Base-by-base conservation (phyloP, 2,797 vertebrate genomes). In the Xenops minutus region DNA sequence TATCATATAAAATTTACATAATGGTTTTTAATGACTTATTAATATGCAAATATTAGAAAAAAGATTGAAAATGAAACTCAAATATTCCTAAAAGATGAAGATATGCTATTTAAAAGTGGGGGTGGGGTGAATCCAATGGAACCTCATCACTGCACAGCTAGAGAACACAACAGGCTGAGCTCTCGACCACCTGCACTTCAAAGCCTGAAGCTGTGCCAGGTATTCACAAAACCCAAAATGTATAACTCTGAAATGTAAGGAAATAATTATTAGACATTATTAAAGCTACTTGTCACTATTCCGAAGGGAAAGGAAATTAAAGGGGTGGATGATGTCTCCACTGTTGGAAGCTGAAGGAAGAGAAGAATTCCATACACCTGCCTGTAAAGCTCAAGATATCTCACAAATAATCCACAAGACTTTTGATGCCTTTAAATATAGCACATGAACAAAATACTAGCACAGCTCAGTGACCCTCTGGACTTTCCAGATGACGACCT, bases 21-120 rank as follows among this genome's bases (percentile, higher is more conserved):
- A 98, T 98, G 96, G 91, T 97, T 98, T 95, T 93, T 89, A 98
- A 97, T 97, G 30, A 87, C 76, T 93, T 88, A 96, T 98, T 98
- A 97, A 97, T 95, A 98, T 97, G 97, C 94, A 98, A 95, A 97
- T 97, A 95, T 76, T 89, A 88, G 87, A 56, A 72, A 62, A 90
- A 94, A 97, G 56, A 96, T 43, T 78, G 68, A 89, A 96, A 97
- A 95, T 4, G 21, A 75, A 92, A 82, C 55, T 81, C 69, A 89
- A 90, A 88, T 68, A 34, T 86, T 92, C 67, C 54, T 89, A 75
- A 94, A 95, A 49, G 34, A 26, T 20, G 12, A 73, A 30, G 36
- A 72, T 58, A 41, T 56, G 37, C 37, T 91, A 62, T 87, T 81
- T 92, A 77, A 88, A 51, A 58, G 26, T 37, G 14, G 4, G 1